These are phyloP conservation scores for Cavia aperea DNA, from an alignment of 2,113 vertebrate species.

Conservation along the genomic window DNA sequence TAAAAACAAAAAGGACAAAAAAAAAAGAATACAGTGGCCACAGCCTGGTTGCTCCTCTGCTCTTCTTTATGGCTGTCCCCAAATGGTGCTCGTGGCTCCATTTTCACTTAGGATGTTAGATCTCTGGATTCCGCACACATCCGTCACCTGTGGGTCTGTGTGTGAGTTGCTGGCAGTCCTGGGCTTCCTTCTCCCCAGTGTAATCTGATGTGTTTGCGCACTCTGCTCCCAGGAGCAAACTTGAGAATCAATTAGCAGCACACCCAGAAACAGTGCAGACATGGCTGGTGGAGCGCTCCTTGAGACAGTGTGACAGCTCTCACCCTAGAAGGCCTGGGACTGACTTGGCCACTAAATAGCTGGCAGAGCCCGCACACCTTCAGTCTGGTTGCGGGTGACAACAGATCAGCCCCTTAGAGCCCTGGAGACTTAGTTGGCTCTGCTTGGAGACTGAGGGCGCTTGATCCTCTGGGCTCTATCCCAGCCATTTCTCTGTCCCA, in stretches of 20 bases:
- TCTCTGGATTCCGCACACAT: background rate
- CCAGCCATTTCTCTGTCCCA: slow-evolving; percentile 69
- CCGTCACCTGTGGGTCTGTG: background rate
- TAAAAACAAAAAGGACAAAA: no score
- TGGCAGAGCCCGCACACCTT: background rate
- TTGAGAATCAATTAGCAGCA: slow-evolving; percentile 52
- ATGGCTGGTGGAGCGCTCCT: background rate
- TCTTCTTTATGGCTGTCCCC: background rate
- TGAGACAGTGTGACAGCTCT: background rate
- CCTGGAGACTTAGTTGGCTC: slow-evolving; percentile 11
- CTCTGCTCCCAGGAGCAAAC: slow-evolving; percentile 9
- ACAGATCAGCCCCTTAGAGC: background rate
- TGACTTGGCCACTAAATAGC: background rate
- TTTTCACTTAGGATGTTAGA: background rate
- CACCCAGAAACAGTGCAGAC: slow-evolving; percentile 4
- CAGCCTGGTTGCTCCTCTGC: background rate
- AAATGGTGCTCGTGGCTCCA: background rate
- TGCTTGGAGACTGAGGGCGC: slow-evolving; percentile 46
- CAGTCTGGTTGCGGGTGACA: background rate
- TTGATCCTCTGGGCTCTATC: slow-evolving; percentile 43
- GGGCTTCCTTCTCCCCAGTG: slow-evolving; percentile 36
- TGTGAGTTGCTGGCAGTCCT: background rate
- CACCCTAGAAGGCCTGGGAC: background rate
- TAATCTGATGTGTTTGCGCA: slow-evolving; percentile 30
- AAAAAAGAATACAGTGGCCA: background rate